Base-by-base conservation (phyloP, 1,140 invertebrate genomes). In the Cylas formicarius region DNA sequence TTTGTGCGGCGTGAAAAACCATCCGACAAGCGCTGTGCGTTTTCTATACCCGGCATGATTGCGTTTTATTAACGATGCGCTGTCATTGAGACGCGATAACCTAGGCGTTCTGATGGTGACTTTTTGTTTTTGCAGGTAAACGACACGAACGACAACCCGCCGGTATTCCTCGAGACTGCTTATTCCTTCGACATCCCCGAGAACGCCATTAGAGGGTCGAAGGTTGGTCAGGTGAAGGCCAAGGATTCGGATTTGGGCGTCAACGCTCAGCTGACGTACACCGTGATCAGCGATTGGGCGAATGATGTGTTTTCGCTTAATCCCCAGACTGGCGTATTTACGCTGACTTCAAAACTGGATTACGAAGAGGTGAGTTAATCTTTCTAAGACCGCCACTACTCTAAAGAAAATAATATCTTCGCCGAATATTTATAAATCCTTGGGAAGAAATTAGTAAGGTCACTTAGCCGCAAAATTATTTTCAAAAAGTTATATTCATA, bases 131-230 rank as follows among this genome's bases (percentile, higher is more conserved):
- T 67, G 28, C 72, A 91, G 88, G 84, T 95, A 20, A 83, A 77
- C 0, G 91, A 96, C 63, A 86, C 86, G 4, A 97, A 97, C 62
- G 92, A 97, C 73, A 94, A 95, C 65, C 80, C 87, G 2, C 93
- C 93, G 1, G 69, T 77, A n/a, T 96, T 96, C 68, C 72, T 80
- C 35, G 82, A 86, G 53, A 74, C 68, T 32, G 84, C 83, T 0
- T 94, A 93, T 62, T 90, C 88, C 7, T 91, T 92, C 63, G 89
- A 91, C 59, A 81, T 97, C 11, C 74, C 80, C 0, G 92, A 96
- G 66, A 87, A 91, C 64, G 79, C 84, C 8, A 72, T 76, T 16
- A 71, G 86, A 6, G 89, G 88, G 16, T 80, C 81, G 37, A 72
- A 82, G 44, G 81, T 95, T 19, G 91, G 91, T 2, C 75, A 80